Evolutionary conservation across 2,888 invertebrate species (phyloP), one percentile per base, ranked within the genome.

Genomic region (Synanthedon myopaeformis): DNA sequence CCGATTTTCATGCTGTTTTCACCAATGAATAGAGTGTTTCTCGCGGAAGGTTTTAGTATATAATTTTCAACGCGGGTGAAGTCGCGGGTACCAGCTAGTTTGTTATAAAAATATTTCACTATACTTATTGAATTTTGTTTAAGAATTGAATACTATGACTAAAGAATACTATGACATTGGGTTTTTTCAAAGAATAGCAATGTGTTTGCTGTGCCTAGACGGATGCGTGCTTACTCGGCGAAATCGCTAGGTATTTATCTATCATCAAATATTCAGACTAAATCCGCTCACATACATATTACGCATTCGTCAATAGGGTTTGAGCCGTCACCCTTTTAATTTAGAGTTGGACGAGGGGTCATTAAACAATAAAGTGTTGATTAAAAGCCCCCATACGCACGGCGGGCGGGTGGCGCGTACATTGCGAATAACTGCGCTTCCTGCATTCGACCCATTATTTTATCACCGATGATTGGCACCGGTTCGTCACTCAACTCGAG

Each of bases 311-410:
- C 85, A 80, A 86, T 86, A 83, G 86, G 82, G 82, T 76, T 76
- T 82, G 79, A 80, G 69, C 82, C 82, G 82, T 85, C 87, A 85
- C 87, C 87, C 87, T 87, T 86, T 86, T 86, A 86, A 87, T 86
- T 86, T 86, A 85, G 79, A 80, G 67, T 78, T 72, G 77, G 77
- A 74, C 82, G 83, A 85, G 78, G 84, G 87, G 84, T 85, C 86
- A 87, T 87, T 87, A 87, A 87, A 87, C 87, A 87, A 87, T 86
- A 86, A 85, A 86, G 87, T 86, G 87, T 86, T 86, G 87, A 87
- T 87, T 86, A 87, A 87, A 86, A 86, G 87, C 87, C 87, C 87
- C 83, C 81, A 87, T 87, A 84, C 79, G 78, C 79, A 76, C 72
- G 68, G 64, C 63, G 62, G 63, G 61, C 55, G 62, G 63, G 59